Percentiles rank a stretch among this genome's conserved stretches.
phyloP scores from a whole-genome alignment of 53 echinoderm and acorn worm species.

The Henricia sp. region DNA sequence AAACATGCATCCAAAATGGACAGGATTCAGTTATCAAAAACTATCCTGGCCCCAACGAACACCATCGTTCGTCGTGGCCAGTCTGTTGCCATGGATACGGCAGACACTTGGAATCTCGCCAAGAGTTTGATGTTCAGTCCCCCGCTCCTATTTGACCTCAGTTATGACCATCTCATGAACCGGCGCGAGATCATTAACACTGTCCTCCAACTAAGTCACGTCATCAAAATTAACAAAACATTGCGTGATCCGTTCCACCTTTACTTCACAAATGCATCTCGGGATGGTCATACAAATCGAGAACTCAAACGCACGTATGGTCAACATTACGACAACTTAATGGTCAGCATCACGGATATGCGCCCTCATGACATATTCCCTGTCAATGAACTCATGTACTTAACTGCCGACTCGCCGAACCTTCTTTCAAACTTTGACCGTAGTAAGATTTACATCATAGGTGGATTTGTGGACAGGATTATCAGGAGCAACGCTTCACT shows the following conservation, averaged over 20 bases:
- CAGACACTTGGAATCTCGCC: slow-evolving; percentile 65
- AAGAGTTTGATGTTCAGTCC: slow-evolving; percentile 86
- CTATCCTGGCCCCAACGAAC: not conserved
- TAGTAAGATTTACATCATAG: slow-evolving; percentile 76
- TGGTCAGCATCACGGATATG: slow-evolving; percentile 74
- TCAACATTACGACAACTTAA: slow-evolving; percentile 28
- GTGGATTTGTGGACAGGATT: slow-evolving; percentile 80
- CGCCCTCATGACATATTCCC: slow-evolving; percentile 66
- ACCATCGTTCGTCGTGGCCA: slow-evolving; percentile 11
- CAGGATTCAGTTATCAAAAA: not conserved
- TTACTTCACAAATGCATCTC: slow-evolving; percentile 68
- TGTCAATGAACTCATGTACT: slow-evolving; percentile 72
- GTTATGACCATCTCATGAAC: slow-evolving; percentile 78
- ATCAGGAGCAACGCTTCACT: slow-evolving; percentile 72
- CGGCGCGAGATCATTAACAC: slow-evolving; percentile 72
- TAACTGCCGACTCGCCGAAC: slow-evolving; percentile 88
- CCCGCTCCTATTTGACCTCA: slow-evolving; percentile 79
- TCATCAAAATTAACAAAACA: slow-evolving; percentile 73
- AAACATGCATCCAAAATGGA: not conserved
- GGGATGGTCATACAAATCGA: slow-evolving; percentile 43
- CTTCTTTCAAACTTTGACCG: slow-evolving; percentile 68
- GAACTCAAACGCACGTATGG: slow-evolving; percentile 69
- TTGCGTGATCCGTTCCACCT: slow-evolving; percentile 78
- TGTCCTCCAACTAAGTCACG: slow-evolving; percentile 69
- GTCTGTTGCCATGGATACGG: not conserved